phyloP scores from a whole-genome alignment of 1,140 invertebrate genomes.

The Drosophila kanapiae region DNA sequence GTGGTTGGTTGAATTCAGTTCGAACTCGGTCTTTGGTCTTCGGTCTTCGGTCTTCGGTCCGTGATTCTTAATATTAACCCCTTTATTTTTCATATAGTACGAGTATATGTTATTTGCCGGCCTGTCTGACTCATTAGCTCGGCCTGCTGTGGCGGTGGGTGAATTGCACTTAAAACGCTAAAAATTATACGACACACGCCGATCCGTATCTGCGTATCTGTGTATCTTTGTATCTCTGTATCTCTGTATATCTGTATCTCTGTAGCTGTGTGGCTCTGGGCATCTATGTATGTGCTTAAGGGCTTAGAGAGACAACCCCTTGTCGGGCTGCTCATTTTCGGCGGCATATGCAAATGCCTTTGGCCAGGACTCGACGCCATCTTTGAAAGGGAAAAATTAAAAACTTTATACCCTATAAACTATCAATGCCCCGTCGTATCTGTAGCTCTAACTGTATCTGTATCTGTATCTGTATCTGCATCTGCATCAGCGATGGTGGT shows the following conservation, averaged over 20 bases:
- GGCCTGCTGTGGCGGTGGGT: constrained; percentile 7
- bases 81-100: constrained; percentile 20
- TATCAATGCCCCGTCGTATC: constrained; percentile 51
- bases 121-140: constrained; percentile 70
- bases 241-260: constrained; percentile 31
- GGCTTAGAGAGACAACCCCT: constrained; percentile 65
- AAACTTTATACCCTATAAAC: constrained; percentile 76
- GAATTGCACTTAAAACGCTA: constrained; percentile 80
- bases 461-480: constrained; percentile 28
- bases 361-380: constrained; percentile 50
- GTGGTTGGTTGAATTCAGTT: constrained; percentile 24
- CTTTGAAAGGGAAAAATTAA: constrained; percentile 57
- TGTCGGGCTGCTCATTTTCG: constrained; percentile 66
- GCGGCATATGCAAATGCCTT: constrained; percentile 72
- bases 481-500: constrained; percentile 51
- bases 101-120: not conserved
- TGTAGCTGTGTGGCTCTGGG: not conserved
- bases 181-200: constrained; percentile 79
- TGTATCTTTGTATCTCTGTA: constrained; percentile 36
- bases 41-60: not conserved
- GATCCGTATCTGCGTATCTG: constrained; percentile 44
- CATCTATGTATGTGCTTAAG: constrained; percentile 39
- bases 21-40: constrained; percentile 19
- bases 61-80: constrained; percentile 63
- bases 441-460: not conserved